Evolutionary conservation across 2,888 invertebrate genomes (phyloP).

Genomic region (Lathronympha strigana): DNA sequence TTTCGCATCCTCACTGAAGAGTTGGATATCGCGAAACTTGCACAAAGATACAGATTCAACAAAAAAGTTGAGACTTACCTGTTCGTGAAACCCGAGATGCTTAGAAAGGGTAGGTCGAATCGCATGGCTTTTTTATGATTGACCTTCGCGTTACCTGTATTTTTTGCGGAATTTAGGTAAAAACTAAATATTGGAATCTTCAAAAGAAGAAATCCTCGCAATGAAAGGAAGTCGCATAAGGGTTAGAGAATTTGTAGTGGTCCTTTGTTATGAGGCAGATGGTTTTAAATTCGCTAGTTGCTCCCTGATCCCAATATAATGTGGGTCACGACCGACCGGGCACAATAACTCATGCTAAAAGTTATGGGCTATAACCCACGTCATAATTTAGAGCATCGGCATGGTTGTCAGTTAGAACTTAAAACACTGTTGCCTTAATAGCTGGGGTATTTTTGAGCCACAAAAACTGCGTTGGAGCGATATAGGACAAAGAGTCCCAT

Average conservation of each 20-base stretch:
- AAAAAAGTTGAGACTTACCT: slow-evolving; percentile 79
- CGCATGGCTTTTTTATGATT: slow-evolving; percentile 68
- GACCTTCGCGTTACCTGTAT: slow-evolving; percentile 64
- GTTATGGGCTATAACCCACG: slow-evolving; percentile 48
- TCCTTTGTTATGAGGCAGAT: slow-evolving; percentile 68
- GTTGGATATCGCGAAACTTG: slow-evolving; percentile 77
- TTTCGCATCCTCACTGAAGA: slow-evolving; percentile 72
- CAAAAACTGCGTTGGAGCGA: slow-evolving; percentile 22
- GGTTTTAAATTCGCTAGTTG: slow-evolving; percentile 68
- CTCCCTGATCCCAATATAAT: slow-evolving; percentile 72
- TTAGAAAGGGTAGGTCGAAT: slow-evolving; percentile 80
- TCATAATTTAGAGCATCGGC: slow-evolving; percentile 36
- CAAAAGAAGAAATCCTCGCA: slow-evolving; percentile 58
- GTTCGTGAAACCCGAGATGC: slow-evolving; percentile 80
- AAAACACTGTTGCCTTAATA: slow-evolving; percentile 7
- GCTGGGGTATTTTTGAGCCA: slow-evolving; percentile 7
- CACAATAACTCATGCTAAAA: slow-evolving; percentile 51
- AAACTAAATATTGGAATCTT: slow-evolving; percentile 60
- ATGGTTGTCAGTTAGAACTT: slow-evolving; percentile 4
- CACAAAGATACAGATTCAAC: slow-evolving; percentile 71
- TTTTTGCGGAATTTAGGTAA: slow-evolving; percentile 65
- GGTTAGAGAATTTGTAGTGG: slow-evolving; percentile 71
- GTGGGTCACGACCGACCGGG: slow-evolving; percentile 65
- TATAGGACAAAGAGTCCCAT: slow-evolving; percentile 23
- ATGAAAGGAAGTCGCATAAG: slow-evolving; percentile 78